A percentile compares a stretch with the other conserved stretches of the same genome.
Evolutionary conservation across 2,797 vertebrate genomes (phyloP).

Genomic region (Melanotaenia parkinsoni): DNA sequence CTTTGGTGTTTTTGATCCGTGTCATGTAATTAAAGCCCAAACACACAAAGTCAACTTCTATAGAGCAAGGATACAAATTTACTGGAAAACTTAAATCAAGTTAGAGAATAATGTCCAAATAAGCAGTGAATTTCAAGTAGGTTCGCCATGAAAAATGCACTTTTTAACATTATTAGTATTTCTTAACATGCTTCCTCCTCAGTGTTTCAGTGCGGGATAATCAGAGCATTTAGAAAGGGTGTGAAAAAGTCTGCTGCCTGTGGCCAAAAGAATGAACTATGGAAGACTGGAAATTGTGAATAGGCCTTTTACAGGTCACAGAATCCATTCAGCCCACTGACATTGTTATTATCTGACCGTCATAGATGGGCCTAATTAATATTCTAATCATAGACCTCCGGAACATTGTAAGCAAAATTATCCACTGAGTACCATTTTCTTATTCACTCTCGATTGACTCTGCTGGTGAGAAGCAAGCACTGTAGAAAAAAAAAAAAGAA

Average conservation of each 20-base stretch:
- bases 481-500: conserved; percentile 36
- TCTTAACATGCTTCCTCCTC: conserved; percentile 83
- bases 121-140: conserved; percentile 63
- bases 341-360: conserved; percentile 95
- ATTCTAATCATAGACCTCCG: conserved; percentile 94
- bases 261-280: conserved; percentile 90
- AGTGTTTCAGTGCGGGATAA: conserved; percentile 86
- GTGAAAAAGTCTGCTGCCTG: conserved; percentile 93
- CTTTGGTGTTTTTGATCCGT: conserved; percentile 73
- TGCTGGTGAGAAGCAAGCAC: conserved; percentile 60
- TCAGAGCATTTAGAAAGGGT: conserved; percentile 89
- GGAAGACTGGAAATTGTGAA: conserved; percentile 93
- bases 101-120: conserved; percentile 79
- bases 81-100: conserved; percentile 37
- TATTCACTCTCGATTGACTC: conserved; percentile 62
- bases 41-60: conserved; percentile 59
- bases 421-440: conserved; percentile 79
- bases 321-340: conserved; percentile 92
- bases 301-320: conserved; percentile 98
- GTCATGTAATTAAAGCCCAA: conserved; percentile 78
- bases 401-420: conserved; percentile 91
- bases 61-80: conserved; percentile 44
- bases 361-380: conserved; percentile 98
- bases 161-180: conserved; percentile 70
- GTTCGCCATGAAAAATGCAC: conserved; percentile 36